These are phyloP conservation scores for Microtus montanus DNA, from an alignment of 2,113 vertebrate species.

Conservation along the genomic window DNA sequence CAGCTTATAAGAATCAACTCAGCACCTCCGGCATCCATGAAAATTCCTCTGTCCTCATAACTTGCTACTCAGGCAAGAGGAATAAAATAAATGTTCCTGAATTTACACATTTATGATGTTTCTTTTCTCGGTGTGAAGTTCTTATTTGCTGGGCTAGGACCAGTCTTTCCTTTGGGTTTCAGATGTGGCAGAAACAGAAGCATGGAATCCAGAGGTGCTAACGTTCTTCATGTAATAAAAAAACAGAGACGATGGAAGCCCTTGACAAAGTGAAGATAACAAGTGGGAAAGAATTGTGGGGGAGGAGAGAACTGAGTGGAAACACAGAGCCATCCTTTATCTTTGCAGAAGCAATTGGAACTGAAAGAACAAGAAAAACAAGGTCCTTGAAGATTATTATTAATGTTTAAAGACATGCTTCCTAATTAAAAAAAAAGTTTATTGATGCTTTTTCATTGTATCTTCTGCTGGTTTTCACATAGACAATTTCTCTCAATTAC, in stretches of 20 bases:
- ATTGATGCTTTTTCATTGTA: background rate
- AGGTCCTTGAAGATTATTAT: background rate
- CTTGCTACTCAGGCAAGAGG: background rate
- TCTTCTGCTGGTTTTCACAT: background rate
- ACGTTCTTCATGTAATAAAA: background rate
- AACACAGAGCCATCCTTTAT: background rate
- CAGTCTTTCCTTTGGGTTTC: background rate
- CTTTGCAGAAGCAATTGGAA: background rate
- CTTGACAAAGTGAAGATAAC: background rate
- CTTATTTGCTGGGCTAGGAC: background rate
- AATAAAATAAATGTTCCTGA: constrained; percentile 2
- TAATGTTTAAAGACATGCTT: background rate
- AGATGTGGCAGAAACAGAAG: background rate
- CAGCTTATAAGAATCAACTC: background rate
- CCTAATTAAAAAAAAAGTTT: too few relatives aligned
- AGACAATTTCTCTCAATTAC: background rate
- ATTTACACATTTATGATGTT: constrained; percentile 18
- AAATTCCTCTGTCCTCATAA: constrained; percentile 13
- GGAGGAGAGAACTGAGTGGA: background rate
- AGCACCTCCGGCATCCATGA: background rate
- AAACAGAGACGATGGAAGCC: background rate
- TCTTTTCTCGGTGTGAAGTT: background rate
- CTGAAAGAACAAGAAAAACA: background rate
- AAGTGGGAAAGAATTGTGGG: background rate
- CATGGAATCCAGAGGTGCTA: background rate